Evolutionary conservation across 2,888 invertebrate species (phyloP).

Genomic region (Melinopterus prodromus): DNA sequence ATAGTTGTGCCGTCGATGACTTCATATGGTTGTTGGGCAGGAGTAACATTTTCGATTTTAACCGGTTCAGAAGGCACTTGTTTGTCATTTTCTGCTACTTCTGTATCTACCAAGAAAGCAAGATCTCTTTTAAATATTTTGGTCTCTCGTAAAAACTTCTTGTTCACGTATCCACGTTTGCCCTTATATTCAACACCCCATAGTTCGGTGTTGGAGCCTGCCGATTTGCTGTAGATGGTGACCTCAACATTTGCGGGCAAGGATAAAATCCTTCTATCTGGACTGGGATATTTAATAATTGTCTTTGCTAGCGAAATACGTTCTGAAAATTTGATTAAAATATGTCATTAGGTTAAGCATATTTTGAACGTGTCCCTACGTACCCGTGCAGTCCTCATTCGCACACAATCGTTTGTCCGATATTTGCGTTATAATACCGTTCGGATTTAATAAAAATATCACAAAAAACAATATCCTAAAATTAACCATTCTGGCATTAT

Average conservation of each 20-base stretch:
- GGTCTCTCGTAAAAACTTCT: constrained; percentile 67
- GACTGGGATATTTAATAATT: constrained; percentile 65
- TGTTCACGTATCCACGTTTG: constrained; percentile 72
- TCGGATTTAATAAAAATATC: constrained; percentile 55
- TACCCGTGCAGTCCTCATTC: constrained; percentile 76
- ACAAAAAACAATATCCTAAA: constrained; percentile 56
- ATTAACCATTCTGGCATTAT: constrained; percentile 58
- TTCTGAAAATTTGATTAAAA: constrained; percentile 56
- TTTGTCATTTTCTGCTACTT: constrained; percentile 47
- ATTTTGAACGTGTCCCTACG: constrained; percentile 42
- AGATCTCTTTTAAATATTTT: constrained; percentile 62
- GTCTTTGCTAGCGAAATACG: constrained; percentile 72
- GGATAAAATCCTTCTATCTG: constrained; percentile 67
- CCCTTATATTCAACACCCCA: constrained; percentile 78
- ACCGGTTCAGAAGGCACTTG: constrained; percentile 46
- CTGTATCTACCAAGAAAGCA: constrained; percentile 60
- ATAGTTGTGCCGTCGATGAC: constrained; percentile 76
- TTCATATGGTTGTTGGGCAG: constrained; percentile 53
- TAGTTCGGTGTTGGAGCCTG: constrained; percentile 66
- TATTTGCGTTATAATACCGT: constrained; percentile 59
- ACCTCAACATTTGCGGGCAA: constrained; percentile 68
- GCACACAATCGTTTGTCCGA: constrained; percentile 77
- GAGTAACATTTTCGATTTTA: constrained; percentile 40
- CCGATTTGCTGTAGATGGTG: constrained; percentile 74
- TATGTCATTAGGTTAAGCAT: constrained; percentile 16